Percentiles rank a stretch among this genome's conserved stretches.
Conservation (phyloP, 2,888 invertebrate species). For the Trachelus tabidus region DNA sequence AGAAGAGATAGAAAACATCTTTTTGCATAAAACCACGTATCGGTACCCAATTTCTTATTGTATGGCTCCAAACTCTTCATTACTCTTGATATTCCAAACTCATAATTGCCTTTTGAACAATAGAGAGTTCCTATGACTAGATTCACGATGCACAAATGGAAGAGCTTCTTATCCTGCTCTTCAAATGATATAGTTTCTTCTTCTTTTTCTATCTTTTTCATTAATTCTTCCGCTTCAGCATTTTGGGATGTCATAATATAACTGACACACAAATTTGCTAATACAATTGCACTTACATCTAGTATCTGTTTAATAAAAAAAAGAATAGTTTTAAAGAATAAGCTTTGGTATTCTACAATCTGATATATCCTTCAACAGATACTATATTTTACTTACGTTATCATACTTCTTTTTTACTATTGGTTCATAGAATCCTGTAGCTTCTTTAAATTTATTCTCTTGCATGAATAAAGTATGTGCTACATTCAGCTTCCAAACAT, state of each 20-base stretch:
- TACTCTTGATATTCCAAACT: conserved; percentile 97
- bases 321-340: conserved; percentile 1
- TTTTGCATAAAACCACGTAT: conserved; percentile 99
- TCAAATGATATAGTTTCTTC: conserved; percentile 93
- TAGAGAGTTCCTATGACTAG: conserved; percentile 98
- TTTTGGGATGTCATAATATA: conserved; percentile 99
- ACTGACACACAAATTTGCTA: conserved; percentile 98
- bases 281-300: conserved; percentile 95
- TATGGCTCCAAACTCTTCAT: conserved; percentile 97
- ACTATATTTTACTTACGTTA: conserved; percentile 69
- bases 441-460: conserved; percentile 97
- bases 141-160: conserved; percentile 97
- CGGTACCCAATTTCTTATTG: conserved; percentile 93
- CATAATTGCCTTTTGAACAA: conserved; percentile 98
- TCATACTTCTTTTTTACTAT: conserved; percentile 95
- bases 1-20: conserved; percentile 93
- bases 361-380: neutral
- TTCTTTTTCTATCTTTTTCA: conserved; percentile 98
- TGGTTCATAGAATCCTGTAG: conserved; percentile 97
- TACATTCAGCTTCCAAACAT: conserved; percentile 96
- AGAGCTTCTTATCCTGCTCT: conserved; percentile 92
- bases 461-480: conserved; percentile 99
- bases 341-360: neutral
- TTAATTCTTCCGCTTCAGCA: conserved; percentile 97
- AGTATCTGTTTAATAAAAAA: conserved; percentile 74